Conservation (phyloP, 2,113 vertebrate species). For the Platysternon megacephalum region DNA sequence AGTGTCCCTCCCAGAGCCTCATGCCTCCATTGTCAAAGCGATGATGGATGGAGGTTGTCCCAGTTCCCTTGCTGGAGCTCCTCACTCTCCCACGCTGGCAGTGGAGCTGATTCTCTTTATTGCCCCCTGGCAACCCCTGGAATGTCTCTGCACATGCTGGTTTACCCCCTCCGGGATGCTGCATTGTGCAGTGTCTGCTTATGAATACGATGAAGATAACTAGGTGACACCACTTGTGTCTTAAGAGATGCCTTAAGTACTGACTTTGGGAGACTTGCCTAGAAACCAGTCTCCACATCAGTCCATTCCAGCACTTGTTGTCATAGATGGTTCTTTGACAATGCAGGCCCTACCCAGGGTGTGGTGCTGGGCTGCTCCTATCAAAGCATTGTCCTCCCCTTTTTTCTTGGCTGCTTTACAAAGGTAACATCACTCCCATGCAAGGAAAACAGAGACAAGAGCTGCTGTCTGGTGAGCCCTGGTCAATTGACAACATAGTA, state of each 20-base stretch:
- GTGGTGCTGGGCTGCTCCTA: not conserved
- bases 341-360: not conserved
- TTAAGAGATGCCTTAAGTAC: not conserved
- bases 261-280: not conserved
- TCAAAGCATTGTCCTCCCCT: not conserved
- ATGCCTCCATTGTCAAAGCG: slow-evolving; percentile 40
- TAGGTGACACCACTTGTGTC: not conserved
- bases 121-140: not conserved
- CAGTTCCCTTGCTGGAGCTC: slow-evolving; percentile 3
- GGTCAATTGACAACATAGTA: not conserved
- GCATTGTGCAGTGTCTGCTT: not conserved
- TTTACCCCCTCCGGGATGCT: not conserved
- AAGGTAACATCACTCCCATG: not conserved
- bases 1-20: slow-evolving; percentile 23
- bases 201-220: not conserved
- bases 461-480: not conserved
- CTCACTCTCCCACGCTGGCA: slow-evolving; percentile 20
- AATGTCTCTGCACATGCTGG: not conserved
- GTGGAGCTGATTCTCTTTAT: not conserved
- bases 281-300: not conserved
- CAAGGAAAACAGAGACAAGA: not conserved
- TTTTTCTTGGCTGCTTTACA: not conserved
- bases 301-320: not conserved
- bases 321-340: not conserved
- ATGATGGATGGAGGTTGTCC: slow-evolving; percentile 1